Conservation (phyloP, 2,888 invertebrate species). For the Latrodectus hesperus region DNA sequence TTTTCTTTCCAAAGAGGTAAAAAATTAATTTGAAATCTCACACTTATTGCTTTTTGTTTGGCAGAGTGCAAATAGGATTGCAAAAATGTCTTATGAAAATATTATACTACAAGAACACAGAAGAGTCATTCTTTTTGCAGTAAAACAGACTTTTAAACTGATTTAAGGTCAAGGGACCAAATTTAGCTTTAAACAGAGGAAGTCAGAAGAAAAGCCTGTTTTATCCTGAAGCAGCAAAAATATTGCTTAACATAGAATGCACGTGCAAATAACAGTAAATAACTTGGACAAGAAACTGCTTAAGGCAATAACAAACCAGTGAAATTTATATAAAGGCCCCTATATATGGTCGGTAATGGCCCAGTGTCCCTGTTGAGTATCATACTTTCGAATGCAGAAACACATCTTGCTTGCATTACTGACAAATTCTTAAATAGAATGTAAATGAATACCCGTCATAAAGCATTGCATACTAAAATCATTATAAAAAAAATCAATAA, state of each 20-base stretch:
- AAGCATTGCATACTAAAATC: constrained; percentile 32
- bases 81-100: constrained; percentile 65
- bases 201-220: constrained; percentile 27
- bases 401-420: constrained; percentile 5
- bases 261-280: constrained; percentile 52
- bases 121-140: constrained; percentile 28
- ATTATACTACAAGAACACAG: constrained; percentile 64
- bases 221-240: constrained; percentile 37
- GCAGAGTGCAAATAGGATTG: constrained; percentile 67
- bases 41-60: constrained; percentile 67
- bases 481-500: constrained; percentile 9
- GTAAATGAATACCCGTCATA: constrained; percentile 59
- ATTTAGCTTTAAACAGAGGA: constrained; percentile 5
- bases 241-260: constrained; percentile 54
- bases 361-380: constrained; percentile 31
- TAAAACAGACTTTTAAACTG: not conserved
- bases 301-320: constrained; percentile 63
- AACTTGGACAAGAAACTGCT: constrained; percentile 49
- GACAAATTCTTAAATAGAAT: constrained; percentile 5
- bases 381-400: constrained; percentile 4
- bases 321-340: constrained; percentile 61
- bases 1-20: constrained; percentile 35
- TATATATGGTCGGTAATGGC: constrained; percentile 26
- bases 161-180: not conserved
- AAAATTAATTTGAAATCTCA: constrained; percentile 28